Evolutionary conservation across 2,888 invertebrate species (phyloP), one percentile per base, ranked within the genome.

Genomic region (Acanthosepion pharaonis): DNA sequence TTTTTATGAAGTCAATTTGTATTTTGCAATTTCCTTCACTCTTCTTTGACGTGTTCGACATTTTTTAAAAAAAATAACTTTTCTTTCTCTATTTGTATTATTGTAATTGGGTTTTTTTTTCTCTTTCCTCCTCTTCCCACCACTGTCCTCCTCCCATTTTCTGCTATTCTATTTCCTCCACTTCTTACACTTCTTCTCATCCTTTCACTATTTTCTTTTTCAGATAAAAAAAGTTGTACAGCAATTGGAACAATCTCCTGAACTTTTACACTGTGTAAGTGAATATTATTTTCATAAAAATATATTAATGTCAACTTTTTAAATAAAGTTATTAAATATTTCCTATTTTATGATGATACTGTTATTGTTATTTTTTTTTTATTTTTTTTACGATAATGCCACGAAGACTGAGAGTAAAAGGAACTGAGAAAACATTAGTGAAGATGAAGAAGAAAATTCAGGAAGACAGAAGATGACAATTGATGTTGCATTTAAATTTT

Each of bases 211-310:
- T 6, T 9, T 8, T 28, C 28, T 78, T n/a, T 78, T 28, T 42
- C 95, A 97, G 97, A 96, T 97, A 94, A 98, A 98, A 96, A 98
- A 98, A 42, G 98, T 99, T 48, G 99, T 99, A 78, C 98, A 98
- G 95, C 98, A 98, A 97, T 98, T 99, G 91, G 98, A 98, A 96
- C 98, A 98, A 95, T 98, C 98, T 97, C 98, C 98, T 96, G 98
- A 98, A 95, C 98, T 98, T 97, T 98, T 99, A 92, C 99, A 98
- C 97, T 98, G 98, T 98, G 98, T 98, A 97, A 97, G 97, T 96
- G 91, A 59, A 92, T 92, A n/a, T 78, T 78, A 11, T 3, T 78
- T 78, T 78, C 78, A 42, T 42, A 42, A 42, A 42, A 42, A 42
- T 55, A 20, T 18, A 15, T 55, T 55, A 15, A 55, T 0, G 0